Evolutionary conservation across 1,140 invertebrate species (phyloP).

Genomic region (Brachionus sp.): DNA sequence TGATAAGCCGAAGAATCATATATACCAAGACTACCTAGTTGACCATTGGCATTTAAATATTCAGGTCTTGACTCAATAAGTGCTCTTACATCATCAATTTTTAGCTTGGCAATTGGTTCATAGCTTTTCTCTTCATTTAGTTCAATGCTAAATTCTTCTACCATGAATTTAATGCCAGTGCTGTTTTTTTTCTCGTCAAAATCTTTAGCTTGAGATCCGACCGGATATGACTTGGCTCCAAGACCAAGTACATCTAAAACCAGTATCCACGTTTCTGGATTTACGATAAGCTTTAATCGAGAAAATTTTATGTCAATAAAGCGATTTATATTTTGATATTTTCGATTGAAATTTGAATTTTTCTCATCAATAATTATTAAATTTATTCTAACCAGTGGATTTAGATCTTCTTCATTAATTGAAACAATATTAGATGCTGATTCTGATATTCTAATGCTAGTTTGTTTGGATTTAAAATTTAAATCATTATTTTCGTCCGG

Average conservation of each 20-base stretch:
- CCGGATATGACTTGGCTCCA: conserved; percentile 53
- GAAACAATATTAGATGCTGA: not conserved
- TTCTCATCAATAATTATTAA: conserved; percentile 64
- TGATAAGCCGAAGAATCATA: conserved; percentile 74
- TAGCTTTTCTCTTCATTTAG: not conserved
- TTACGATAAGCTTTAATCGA: conserved; percentile 80
- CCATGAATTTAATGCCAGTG: conserved; percentile 2
- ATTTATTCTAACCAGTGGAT: conserved; percentile 65
- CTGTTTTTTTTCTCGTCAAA: not conserved
- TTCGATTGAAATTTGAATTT: conserved; percentile 63
- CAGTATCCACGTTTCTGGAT: conserved; percentile 85
- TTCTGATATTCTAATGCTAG: not conserved
- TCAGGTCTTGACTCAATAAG: not conserved
- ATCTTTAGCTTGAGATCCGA: not conserved
- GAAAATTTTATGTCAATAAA: conserved; percentile 79
- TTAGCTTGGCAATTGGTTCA: not conserved
- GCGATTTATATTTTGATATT: conserved; percentile 64
- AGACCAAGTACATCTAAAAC: conserved; percentile 79
- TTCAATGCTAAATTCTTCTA: not conserved
- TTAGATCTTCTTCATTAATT: conserved; percentile 42
- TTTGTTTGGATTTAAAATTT: conserved; percentile 35
- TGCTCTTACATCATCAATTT: not conserved
- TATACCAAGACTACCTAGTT: conserved; percentile 74
- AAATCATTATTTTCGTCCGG: conserved; percentile 48
- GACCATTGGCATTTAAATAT: conserved; percentile 49